phyloP scores from a whole-genome alignment of 2,888 invertebrate genomes.

The Nomada flava region DNA sequence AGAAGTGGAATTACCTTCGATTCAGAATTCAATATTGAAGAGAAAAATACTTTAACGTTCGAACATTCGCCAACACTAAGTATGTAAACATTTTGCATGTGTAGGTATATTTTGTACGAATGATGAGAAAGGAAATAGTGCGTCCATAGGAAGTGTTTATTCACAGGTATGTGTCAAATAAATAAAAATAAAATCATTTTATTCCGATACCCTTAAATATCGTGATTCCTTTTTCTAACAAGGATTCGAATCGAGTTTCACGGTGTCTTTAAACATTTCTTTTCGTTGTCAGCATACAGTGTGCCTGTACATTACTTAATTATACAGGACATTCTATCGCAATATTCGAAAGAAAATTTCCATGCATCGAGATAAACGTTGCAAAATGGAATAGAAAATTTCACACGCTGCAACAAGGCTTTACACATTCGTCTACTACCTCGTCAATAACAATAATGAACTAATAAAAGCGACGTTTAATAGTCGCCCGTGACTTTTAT shows the following conservation, averaged over 20 bases:
- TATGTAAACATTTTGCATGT: too few species aligned
- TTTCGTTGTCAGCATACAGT: slow-evolving; percentile 63
- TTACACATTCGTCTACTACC: slow-evolving; percentile 2
- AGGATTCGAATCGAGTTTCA: slow-evolving; percentile 22
- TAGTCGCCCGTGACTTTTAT: slow-evolving; percentile 21
- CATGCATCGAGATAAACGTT: slow-evolving; percentile 11
- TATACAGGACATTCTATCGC: slow-evolving; percentile 4
- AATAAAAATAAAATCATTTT: too few species aligned
- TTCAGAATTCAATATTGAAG: too few species aligned
- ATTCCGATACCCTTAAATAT: neutral
- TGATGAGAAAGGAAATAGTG: too few species aligned
- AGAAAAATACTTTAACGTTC: neutral
- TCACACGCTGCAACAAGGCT: slow-evolving; percentile 26
- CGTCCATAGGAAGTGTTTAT: too few species aligned
- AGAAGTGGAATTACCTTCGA: neutral
- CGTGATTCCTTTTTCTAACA: slow-evolving; percentile 37
- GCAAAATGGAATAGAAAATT: neutral
- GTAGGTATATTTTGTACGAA: too few species aligned
- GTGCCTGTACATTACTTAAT: slow-evolving; percentile 25
- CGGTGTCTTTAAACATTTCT: slow-evolving; percentile 31
- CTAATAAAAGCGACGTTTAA: slow-evolving; percentile 29
- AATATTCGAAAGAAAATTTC: slow-evolving; percentile 7
- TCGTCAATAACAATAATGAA: slow-evolving; percentile 43
- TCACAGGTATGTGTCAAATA: too few species aligned
- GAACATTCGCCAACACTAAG: too few species aligned